phyloP scores from a whole-genome alignment of 2,113 vertebrate genomes.

The Proteles cristata region DNA sequence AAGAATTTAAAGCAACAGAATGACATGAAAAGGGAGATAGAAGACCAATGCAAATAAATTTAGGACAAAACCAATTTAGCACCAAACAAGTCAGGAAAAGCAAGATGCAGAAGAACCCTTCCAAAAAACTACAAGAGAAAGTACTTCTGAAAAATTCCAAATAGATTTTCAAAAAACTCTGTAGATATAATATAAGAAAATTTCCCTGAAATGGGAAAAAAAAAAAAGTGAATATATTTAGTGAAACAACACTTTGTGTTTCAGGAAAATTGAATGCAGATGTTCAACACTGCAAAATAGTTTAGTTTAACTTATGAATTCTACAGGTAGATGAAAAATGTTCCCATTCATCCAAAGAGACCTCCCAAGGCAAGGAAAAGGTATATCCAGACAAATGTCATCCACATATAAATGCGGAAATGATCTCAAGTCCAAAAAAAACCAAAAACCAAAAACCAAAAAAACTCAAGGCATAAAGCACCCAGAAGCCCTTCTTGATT shows the following conservation, averaged over 20 bases:
- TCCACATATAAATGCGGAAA: not conserved
- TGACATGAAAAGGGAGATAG: not conserved
- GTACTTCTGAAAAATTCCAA: not conserved
- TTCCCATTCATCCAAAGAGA: not conserved
- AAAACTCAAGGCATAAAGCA: not conserved
- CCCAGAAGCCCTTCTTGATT: not conserved
- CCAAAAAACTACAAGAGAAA: not conserved
- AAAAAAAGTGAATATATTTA: not conserved
- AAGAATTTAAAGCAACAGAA: not conserved
- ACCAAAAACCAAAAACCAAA: not conserved
- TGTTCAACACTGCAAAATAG: not conserved
- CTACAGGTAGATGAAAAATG: not conserved
- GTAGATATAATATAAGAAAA: not conserved
- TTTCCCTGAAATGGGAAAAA: not conserved
- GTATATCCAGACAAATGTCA: not conserved
- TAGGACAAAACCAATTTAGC: slow-evolving; percentile 12
- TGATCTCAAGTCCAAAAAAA: not conserved
- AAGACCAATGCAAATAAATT: slow-evolving; percentile 5
- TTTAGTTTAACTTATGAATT: not conserved
- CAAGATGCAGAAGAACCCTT: not conserved
- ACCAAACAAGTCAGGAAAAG: not conserved
- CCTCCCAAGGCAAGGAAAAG: not conserved
- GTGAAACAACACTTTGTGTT: not conserved
- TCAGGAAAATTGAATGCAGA: not conserved
- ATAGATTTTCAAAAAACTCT: not conserved